Conservation (phyloP, 1,140 invertebrate genomes). For the Pseudoatta argentina region DNA sequence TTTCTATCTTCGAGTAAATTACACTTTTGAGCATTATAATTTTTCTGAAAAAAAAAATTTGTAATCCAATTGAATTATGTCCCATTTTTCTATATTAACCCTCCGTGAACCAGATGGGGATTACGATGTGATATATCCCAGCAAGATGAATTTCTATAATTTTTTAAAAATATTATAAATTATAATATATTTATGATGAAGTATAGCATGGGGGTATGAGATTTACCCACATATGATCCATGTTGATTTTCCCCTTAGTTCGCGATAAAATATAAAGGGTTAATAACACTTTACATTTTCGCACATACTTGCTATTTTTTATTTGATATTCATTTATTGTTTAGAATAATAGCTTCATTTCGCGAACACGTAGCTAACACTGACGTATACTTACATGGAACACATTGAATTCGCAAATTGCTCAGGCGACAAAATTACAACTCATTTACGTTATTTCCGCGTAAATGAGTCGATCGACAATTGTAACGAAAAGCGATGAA, state of each 20-base stretch:
- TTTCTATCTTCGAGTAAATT: background rate
- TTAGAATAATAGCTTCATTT: background rate
- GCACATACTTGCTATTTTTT: background rate
- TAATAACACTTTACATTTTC: background rate
- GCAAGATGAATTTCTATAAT: no score
- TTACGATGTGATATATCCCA: no score
- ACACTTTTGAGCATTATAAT: background rate
- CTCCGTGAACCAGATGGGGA: no score
- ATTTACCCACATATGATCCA: no score
- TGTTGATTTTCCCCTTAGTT: background rate
- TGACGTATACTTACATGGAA: background rate
- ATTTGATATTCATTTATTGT: background rate
- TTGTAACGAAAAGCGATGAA: conserved; percentile 20
- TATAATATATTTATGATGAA: no score
- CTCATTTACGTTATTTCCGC: background rate
- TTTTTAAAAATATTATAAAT: no score
- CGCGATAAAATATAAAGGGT: background rate
- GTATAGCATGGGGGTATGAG: no score
- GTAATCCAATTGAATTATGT: background rate
- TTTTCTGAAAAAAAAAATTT: background rate
- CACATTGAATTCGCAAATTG: background rate
- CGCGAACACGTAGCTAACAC: background rate
- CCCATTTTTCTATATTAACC: no score
- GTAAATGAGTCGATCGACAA: conserved; percentile 1
- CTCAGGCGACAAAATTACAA: background rate